Conservation (phyloP, 1,140 invertebrate genomes). For the Neodiprion pinetum region DNA sequence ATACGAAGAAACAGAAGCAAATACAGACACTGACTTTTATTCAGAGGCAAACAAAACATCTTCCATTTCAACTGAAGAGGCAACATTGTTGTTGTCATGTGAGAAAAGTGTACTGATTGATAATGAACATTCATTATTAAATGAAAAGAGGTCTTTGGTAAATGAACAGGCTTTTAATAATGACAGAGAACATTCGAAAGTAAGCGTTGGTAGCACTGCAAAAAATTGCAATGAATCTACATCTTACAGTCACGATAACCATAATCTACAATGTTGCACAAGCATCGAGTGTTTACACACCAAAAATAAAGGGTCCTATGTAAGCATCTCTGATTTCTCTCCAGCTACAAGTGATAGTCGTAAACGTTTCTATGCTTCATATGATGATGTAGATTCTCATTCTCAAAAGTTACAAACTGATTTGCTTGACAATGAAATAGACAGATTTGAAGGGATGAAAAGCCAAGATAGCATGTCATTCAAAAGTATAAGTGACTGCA, state of each 20-base stretch:
- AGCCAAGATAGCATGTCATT: slow-evolving; percentile 5
- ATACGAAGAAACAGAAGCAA: neutral
- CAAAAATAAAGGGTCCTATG: neutral
- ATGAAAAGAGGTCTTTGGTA: neutral
- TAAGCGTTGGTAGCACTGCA: neutral
- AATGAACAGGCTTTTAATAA: neutral
- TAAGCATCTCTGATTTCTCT: neutral
- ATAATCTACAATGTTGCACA: neutral
- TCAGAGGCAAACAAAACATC: neutral
- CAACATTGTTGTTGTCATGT: neutral
- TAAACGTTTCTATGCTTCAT: neutral
- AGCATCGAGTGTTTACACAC: neutral
- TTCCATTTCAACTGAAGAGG: neutral
- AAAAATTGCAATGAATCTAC: neutral
- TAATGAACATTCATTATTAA: neutral
- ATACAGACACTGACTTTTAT: neutral
- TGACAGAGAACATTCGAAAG: neutral
- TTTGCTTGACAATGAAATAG: neutral
- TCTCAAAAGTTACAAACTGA: neutral
- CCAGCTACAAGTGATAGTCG: neutral
- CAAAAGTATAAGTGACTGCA: slow-evolving; percentile 2
- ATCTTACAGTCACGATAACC: neutral
- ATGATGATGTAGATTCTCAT: neutral
- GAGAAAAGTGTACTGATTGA: neutral
- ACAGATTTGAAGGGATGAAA: neutral